Base-by-base conservation (phyloP, 2,113 vertebrate genomes). In the Hiodon alosoides region DNA sequence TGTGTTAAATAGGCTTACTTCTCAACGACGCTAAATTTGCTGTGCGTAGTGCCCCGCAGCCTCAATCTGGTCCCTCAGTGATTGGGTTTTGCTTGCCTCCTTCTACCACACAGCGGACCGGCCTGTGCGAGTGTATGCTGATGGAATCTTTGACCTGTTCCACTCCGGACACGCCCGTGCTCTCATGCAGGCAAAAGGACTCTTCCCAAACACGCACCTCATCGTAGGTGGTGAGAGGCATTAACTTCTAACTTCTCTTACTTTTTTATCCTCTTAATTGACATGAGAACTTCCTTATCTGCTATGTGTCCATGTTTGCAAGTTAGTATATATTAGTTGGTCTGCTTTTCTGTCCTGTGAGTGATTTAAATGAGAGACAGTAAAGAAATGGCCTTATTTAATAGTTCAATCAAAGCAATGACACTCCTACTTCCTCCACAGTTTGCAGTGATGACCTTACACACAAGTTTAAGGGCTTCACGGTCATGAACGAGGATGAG, bases 121-220 rank as follows among this genome's bases (percentile, higher is more conserved):
- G 11, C 94, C 94, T 0, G 93, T 95, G 84, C 89, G 94, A 82
- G 94, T 95, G 78, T 95, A 95, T 57, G 94, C 94, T 0, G 94
- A 95, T 79, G 94, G 94, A 50, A 95, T 95, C 87, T 95, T 95
- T 87, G 94, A 95, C 80, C 90, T 95, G 78, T 95, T 95, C 83
- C 94, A 95, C 79, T 95, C 93, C 70, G 94, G 94, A 82, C 94
- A 95, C 62, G 94, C 94, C 67, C 91, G 94, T 14, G 94, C 94
- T 74, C 86, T 95, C 84, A 95, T 95, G 94, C 94, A 95, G 84
- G 94, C 94, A 0, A 95, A 95, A 85, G 91, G 89, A 80, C 94
- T 95, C 79, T 95, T 95, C 79, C 94, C 94, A 69, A 95, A 95
- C 84, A 95, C 94, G 2, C 93, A 95, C 82, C 92, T 95, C 83